phyloP scores from a whole-genome alignment of 1,140 invertebrate species.

The Aphelenchoides fujianensis region DNA sequence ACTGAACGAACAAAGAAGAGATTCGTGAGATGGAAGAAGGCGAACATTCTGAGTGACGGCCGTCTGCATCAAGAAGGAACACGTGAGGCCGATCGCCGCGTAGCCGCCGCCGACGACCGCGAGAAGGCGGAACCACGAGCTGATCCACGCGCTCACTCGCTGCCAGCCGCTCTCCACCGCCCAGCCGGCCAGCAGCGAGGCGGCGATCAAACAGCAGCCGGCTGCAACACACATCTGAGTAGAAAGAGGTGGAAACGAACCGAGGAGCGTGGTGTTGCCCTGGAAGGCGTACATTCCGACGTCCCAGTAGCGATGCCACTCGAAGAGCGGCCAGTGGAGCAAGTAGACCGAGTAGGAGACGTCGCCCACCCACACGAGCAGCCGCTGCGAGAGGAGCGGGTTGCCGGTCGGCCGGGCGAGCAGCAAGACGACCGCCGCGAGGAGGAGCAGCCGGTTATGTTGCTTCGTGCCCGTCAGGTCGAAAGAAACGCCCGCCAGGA shows the following conservation, averaged over 20 bases:
- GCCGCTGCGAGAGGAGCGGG: background rate
- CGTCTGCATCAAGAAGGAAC: background rate
- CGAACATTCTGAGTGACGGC: background rate
- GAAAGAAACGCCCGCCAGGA: background rate
- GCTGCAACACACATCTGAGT: background rate
- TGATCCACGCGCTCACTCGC: background rate
- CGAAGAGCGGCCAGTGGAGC: slow-evolving; percentile 17
- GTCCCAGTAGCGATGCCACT: background rate
- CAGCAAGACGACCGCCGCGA: background rate
- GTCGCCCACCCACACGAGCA: background rate
- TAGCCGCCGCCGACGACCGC: background rate
- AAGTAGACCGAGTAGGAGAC: slow-evolving; percentile 21
- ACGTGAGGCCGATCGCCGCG: background rate
- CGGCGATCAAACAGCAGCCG: background rate
- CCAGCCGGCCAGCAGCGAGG: background rate
- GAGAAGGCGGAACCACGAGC: background rate
- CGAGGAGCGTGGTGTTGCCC: background rate
- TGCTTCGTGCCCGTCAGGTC: background rate
- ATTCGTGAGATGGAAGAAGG: background rate
- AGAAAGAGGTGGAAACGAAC: background rate
- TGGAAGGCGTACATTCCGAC: background rate
- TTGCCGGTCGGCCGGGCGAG: background rate
- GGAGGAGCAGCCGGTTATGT: background rate
- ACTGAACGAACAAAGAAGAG: background rate
- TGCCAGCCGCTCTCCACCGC: background rate